Evolutionary conservation across 1,140 invertebrate species (phyloP).

Genomic region (Chironomus tepperi): DNA sequence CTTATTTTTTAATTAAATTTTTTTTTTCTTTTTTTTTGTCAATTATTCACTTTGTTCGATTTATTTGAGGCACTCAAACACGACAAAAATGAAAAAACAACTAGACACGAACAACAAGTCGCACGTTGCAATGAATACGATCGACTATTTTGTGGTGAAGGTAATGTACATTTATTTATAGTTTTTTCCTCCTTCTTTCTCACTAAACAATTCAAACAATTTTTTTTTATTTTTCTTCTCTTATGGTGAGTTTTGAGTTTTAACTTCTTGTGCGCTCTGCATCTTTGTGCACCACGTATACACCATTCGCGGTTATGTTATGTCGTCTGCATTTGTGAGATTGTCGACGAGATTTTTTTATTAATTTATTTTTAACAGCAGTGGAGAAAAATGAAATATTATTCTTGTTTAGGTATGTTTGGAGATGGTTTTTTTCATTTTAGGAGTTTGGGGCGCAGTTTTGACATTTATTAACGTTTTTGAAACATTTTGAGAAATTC

Average conservation of each 20-base stretch:
- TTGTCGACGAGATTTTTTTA: no score
- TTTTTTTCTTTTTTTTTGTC: not conserved
- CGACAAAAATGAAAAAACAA: not conserved
- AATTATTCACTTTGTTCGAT: not conserved
- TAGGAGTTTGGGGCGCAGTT: no score
- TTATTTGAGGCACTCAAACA: not conserved
- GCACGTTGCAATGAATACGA: not conserved
- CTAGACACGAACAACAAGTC: not conserved
- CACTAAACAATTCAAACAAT: no score
- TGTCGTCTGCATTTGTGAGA: no score
- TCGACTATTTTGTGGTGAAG: slow-evolving; percentile 14
- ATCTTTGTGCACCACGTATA: not conserved
- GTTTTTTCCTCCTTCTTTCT: slow-evolving; percentile 3
- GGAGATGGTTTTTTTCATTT: no score
- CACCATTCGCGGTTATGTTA: no score
- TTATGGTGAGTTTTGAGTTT: not conserved
- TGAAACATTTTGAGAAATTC: no score
- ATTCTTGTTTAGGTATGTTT: no score
- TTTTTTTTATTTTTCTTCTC: not conserved
- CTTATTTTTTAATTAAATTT: not conserved
- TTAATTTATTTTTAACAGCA: no score
- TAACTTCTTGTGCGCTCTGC: not conserved
- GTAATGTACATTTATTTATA: slow-evolving; percentile 20
- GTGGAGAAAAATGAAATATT: no score
- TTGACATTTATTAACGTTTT: no score